Evolutionary conservation across 2,797 vertebrate species (phyloP).

Genomic region (Nothura maculosa): DNA sequence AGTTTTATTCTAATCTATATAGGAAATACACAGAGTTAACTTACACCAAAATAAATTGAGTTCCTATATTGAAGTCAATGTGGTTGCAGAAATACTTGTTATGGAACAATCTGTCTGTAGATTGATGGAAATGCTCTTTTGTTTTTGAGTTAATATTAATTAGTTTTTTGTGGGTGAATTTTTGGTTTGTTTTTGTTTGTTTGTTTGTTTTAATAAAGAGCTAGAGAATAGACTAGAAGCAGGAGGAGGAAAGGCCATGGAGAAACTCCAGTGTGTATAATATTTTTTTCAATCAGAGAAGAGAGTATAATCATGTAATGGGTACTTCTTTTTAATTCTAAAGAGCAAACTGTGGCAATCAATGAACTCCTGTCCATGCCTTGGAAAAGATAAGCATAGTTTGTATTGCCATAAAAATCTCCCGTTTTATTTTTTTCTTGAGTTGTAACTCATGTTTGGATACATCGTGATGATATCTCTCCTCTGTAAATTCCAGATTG

Average conservation of each 20-base stretch:
- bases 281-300: background rate
- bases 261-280: background rate
- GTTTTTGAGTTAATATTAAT: background rate
- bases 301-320: background rate
- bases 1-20: background rate
- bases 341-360: background rate
- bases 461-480: slow-evolving; percentile 63
- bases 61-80: background rate
- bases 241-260: fast-evolving
- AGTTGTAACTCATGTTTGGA: slow-evolving; percentile 50
- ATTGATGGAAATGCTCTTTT: background rate
- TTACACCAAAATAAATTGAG: background rate
- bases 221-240: background rate
- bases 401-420: slow-evolving; percentile 7
- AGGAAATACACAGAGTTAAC: background rate
- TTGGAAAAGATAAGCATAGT: slow-evolving; percentile 29
- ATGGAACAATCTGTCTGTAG: background rate
- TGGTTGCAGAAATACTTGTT: background rate
- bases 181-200: background rate
- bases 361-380: background rate
- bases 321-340: background rate
- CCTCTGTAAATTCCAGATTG: slow-evolving; percentile 55
- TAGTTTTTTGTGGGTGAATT: background rate
- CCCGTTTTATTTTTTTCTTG: background rate
- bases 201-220: background rate